Conservation (phyloP, 2,113 vertebrate species). For the Brachyhypopomus gauderio region DNA sequence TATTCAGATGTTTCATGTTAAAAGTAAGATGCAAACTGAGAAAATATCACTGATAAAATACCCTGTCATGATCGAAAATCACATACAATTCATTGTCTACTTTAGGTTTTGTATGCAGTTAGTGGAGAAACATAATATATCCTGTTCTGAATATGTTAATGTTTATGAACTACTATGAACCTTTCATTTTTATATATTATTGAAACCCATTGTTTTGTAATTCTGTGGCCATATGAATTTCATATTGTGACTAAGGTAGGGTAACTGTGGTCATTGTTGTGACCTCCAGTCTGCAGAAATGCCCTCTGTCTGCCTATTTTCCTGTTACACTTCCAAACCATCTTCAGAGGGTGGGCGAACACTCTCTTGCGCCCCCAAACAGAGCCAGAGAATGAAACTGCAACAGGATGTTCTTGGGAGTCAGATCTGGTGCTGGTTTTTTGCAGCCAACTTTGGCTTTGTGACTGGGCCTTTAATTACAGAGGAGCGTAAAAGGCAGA, state of each 20-base stretch:
- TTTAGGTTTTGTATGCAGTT: too few relatives aligned
- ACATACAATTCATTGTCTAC: too few relatives aligned
- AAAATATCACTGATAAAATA: too few relatives aligned
- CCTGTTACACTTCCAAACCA: slow-evolving; percentile 15
- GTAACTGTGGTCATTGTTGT: neutral
- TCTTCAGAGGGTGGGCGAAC: slow-evolving; percentile 24
- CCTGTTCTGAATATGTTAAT: too few relatives aligned
- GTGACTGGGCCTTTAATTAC: slow-evolving; percentile 65
- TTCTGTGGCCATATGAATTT: neutral
- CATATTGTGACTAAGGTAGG: neutral
- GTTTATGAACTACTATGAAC: too few relatives aligned
- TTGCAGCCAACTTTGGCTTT: slow-evolving; percentile 32
- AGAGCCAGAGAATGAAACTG: slow-evolving; percentile 35
- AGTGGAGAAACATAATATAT: too few relatives aligned
- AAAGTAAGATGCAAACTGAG: too few relatives aligned
- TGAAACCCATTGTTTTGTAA: too few relatives aligned
- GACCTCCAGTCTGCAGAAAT: slow-evolving; percentile 14
- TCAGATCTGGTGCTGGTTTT: slow-evolving; percentile 45
- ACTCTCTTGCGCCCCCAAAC: slow-evolving; percentile 27
- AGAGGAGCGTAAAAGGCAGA: slow-evolving; percentile 55
- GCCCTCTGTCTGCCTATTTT: neutral
- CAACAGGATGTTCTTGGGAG: slow-evolving; percentile 44
- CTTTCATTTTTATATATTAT: too few relatives aligned
- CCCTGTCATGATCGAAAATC: too few relatives aligned
- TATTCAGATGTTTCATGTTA: too few relatives aligned